These are phyloP conservation scores for Caretta caretta DNA, from an alignment of 2,113 vertebrate genomes.

Conservation along the genomic window DNA sequence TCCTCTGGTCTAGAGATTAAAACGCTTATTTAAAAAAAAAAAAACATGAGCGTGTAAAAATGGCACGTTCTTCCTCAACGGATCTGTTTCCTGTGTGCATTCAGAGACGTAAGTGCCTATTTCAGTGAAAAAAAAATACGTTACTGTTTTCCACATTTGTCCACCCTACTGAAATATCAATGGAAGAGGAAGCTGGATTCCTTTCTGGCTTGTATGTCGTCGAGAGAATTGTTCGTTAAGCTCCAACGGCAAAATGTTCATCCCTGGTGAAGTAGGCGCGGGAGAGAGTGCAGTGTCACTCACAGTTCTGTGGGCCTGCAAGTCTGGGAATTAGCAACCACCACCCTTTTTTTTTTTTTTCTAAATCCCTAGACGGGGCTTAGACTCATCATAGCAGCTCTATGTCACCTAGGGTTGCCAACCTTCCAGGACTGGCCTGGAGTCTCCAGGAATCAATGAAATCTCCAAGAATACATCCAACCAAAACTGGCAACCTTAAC, in stretches of 20 bases:
- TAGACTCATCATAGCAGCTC: background rate
- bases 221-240: background rate
- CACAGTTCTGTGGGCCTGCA: background rate
- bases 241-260: background rate
- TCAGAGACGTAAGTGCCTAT: background rate
- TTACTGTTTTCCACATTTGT: background rate
- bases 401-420: background rate
- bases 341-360: no score
- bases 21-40: background rate
- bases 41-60: background rate
- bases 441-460: no score
- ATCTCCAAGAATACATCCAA: no score
- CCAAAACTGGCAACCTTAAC: no score
- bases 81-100: background rate
- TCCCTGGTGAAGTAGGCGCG: background rate
- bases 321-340: constrained; percentile 20
- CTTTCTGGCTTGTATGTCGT: background rate
- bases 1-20: background rate
- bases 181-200: background rate
- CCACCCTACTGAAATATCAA: background rate
- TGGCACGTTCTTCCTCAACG: background rate
- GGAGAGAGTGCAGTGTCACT: background rate
- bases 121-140: background rate
- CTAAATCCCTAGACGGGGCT: background rate
- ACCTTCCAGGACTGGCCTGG: no score